These are phyloP conservation scores for Eidolon dupreanum DNA, from an alignment of 2,797 vertebrate species.

Conservation along the genomic window DNA sequence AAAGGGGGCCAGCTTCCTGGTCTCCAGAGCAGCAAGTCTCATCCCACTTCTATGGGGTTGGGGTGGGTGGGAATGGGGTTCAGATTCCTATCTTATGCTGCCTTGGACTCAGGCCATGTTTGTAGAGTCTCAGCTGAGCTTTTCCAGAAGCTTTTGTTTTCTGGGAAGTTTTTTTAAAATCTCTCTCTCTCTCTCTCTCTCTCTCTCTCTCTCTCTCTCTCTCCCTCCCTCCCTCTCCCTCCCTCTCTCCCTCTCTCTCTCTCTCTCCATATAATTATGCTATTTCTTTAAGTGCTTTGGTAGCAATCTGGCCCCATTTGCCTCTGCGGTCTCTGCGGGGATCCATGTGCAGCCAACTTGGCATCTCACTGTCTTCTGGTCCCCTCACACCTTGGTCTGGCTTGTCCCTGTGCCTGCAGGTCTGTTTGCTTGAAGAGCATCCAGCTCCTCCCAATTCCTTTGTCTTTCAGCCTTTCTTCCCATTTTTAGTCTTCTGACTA, in stretches of 20 bases:
- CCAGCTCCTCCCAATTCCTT: conserved; percentile 60
- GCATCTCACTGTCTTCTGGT: conserved; percentile 69
- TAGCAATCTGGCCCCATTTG: conserved; percentile 72
- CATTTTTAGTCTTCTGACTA: not conserved
- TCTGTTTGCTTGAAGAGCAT: conserved; percentile 75
- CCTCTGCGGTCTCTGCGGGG: conserved; percentile 70
- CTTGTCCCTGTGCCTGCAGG: conserved; percentile 72
- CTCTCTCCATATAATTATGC: conserved; percentile 7
- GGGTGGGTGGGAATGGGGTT: not conserved
- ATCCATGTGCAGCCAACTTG: conserved; percentile 68
- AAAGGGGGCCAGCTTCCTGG: not conserved
- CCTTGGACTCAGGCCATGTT: not conserved
- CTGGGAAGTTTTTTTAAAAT: not conserved
- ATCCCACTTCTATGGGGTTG: not conserved
- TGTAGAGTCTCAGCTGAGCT: conserved; percentile 17
- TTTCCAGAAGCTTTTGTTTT: not conserved
- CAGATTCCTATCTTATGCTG: not conserved
- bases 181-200: not conserved
- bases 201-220: not conserved
- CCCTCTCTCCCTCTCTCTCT: not conserved
- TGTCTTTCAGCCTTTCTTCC: conserved; percentile 62
- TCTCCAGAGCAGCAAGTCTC: not conserved
- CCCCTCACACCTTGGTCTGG: conserved; percentile 70
- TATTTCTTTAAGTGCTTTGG: conserved; percentile 68
- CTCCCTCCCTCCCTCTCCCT: not conserved